phyloP scores from a whole-genome alignment of 1,140 invertebrate species.

The Tenebrio molitor region DNA sequence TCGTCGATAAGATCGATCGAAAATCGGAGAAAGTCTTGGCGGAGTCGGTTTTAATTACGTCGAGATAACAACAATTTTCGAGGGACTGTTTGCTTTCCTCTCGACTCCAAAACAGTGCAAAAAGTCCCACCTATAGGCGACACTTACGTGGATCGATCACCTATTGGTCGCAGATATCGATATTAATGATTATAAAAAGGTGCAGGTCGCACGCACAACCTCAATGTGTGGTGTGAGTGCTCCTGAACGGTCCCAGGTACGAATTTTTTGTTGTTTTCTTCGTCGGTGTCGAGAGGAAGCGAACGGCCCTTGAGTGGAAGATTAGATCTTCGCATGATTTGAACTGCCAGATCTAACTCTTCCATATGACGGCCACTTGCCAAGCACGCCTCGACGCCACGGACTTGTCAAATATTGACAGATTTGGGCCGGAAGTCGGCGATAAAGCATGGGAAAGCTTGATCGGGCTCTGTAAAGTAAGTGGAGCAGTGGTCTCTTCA shows the following conservation, averaged over 20 bases:
- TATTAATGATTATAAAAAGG: slow-evolving; percentile 10
- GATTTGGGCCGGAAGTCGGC: slow-evolving; percentile 2
- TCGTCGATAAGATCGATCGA: neutral
- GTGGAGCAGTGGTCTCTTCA: slow-evolving; percentile 66
- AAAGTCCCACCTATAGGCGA: slow-evolving; percentile 32
- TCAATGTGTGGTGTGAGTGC: neutral
- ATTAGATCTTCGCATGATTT: slow-evolving; percentile 60
- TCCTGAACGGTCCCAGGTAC: neutral
- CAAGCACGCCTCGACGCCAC: slow-evolving; percentile 5
- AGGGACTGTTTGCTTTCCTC: slow-evolving; percentile 19
- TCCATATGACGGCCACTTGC: slow-evolving; percentile 60
- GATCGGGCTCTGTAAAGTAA: slow-evolving; percentile 61
- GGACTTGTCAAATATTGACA: slow-evolving; percentile 24
- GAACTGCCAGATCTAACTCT: slow-evolving; percentile 64
- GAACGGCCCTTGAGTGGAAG: slow-evolving; percentile 61
- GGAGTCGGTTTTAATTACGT: neutral
- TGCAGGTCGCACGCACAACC: neutral
- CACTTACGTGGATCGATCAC: slow-evolving; percentile 30
- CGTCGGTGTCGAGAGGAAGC: slow-evolving; percentile 9
- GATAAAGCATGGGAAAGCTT: slow-evolving; percentile 1
- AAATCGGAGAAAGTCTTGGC: no score
- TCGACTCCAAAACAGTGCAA: slow-evolving; percentile 21
- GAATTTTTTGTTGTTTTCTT: neutral
- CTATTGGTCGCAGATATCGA: slow-evolving; percentile 37
- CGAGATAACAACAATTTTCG: slow-evolving; percentile 13